Base-by-base conservation (phyloP, 2,888 invertebrate genomes). In the Trichopoda pennipes region DNA sequence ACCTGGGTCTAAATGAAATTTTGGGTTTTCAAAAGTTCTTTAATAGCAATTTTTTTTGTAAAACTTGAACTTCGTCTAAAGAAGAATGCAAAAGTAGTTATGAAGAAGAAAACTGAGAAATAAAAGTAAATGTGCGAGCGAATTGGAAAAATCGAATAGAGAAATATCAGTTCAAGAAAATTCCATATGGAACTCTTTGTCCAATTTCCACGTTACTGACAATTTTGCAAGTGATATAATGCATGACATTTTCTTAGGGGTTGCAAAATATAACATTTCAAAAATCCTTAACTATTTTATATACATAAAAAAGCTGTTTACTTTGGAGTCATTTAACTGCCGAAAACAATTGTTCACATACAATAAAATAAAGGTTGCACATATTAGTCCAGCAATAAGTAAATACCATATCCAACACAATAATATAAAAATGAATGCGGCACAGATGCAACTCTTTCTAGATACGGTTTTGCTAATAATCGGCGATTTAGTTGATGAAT, bases 201-300 rank as follows among this genome's bases (percentile, higher is more conserved):
- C 66, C 7, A 16, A 68, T 69, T 84, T 80, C 70, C 81, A 85
- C 70, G 70, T 80, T 32, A 76, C 80, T 42, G 83, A 83, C 53
- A 84, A 84, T 51, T 66, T 49, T 35, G 60, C 72, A 21, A 74
- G 77, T 55, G 83, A 84, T 53, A 75, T 84, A 14, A 83, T 83
- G 81, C 81, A 80, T 53, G 81, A 83, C 19, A 69, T 84, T 70
- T 83, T 78, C 44, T 64, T 83, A 9, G 84, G 84, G 10, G 83
- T 83, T 42, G 76, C 74, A 51, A 81, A 69, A 64, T 81, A 80
- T 44, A 76, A 82, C 64, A 58, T 85, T 14, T 53, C 74, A 58
- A 81, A 83, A 80, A 74, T 81, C 23, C 61, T 84, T 19, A 74
- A 81, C 28, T 81, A 83, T 64, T 80, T 81, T 68, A 80, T 85